phyloP scores from a whole-genome alignment of 2,888 invertebrate genomes.

The Electrophaes corylata region DNA sequence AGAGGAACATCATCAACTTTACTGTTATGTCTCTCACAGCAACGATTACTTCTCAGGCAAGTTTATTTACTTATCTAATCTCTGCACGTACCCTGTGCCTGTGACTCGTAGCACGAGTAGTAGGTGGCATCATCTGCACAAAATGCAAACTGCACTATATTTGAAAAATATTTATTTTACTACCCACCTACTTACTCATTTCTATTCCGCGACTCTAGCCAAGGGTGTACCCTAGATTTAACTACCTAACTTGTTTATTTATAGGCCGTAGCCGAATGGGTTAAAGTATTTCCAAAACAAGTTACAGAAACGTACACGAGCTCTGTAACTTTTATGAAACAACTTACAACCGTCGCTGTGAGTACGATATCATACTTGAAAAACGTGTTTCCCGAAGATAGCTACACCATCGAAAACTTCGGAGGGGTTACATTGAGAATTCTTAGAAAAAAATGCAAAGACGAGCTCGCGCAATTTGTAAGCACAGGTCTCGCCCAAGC shows the following conservation, averaged over 20 bases:
- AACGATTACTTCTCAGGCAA: conserved; percentile 51
- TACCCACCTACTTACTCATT: no score
- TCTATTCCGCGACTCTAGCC: no score
- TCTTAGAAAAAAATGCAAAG: conserved; percentile 62
- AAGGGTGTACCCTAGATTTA: no score
- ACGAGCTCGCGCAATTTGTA: conserved; percentile 67
- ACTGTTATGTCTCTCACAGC: conserved; percentile 23
- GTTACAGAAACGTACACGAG: conserved; percentile 66
- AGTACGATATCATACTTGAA: conserved; percentile 68
- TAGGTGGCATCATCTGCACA: no score
- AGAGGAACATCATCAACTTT: background rate
- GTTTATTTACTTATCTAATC: conserved; percentile 1
- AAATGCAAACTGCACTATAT: no score
- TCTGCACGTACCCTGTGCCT: no score
- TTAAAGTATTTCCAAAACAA: conserved; percentile 61
- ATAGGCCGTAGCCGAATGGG: conserved; percentile 65
- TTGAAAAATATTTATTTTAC: no score
- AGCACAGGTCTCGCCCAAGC: conserved; percentile 62
- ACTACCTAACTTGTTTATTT: background rate
- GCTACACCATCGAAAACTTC: conserved; percentile 57
- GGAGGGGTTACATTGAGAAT: conserved; percentile 59
- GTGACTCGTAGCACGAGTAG: no score
- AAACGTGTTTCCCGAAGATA: conserved; percentile 62
- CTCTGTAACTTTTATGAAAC: conserved; percentile 72
- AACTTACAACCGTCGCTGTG: conserved; percentile 65